A percentile compares a stretch with the other conserved stretches of the same genome.
Evolutionary conservation across 2,113 vertebrate genomes (phyloP).

Genomic region (Chloropsis hardwickii): DNA sequence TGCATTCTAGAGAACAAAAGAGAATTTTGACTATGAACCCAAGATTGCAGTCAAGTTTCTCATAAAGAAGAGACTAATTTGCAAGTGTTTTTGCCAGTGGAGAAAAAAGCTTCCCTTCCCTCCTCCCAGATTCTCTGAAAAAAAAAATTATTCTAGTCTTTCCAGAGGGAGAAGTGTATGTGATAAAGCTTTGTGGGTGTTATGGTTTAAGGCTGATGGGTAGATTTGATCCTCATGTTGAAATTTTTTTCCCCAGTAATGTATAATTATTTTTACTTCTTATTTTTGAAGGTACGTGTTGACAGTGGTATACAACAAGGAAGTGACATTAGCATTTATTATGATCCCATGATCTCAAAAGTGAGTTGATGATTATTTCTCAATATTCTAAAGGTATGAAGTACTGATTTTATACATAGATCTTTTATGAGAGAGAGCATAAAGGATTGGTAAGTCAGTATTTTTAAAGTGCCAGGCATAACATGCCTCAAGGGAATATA

Average conservation of each 20-base stretch:
- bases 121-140: no score
- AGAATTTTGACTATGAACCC: neutral
- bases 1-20: neutral
- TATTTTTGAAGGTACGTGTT: slow-evolving; percentile 85
- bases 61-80: neutral
- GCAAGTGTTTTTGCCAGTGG: neutral
- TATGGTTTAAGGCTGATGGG: neutral
- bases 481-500: neutral
- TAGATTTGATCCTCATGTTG: neutral
- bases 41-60: neutral
- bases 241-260: neutral
- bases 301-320: slow-evolving; percentile 97
- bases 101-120: neutral
- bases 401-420: neutral
- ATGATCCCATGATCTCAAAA: slow-evolving; percentile 99
- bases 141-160: neutral
- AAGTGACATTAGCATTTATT: slow-evolving; percentile 99
- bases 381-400: neutral
- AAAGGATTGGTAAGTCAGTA: neutral
- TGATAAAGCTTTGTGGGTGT: neutral
- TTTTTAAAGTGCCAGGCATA: neutral
- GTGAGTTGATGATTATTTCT: slow-evolving; percentile 74
- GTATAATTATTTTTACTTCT: neutral
- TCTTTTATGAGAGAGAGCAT: neutral
- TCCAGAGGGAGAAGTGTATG: neutral